phyloP scores from a whole-genome alignment of 2,113 vertebrate genomes.

The Corythaeola cristata region DNA sequence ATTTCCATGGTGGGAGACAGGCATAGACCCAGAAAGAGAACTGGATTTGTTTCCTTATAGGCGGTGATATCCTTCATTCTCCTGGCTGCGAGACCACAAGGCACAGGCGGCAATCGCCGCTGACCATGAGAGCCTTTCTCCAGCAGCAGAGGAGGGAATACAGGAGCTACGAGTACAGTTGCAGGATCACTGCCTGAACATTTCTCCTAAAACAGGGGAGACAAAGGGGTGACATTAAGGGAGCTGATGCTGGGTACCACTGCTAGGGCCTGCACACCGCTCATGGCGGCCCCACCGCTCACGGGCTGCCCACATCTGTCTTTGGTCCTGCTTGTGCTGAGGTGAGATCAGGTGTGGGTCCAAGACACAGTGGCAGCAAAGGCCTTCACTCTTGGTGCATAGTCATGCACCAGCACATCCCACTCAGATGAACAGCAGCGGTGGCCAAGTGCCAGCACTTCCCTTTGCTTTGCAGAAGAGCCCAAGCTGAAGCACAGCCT shows the following conservation, averaged over 20 bases:
- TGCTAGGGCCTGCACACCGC: not conserved
- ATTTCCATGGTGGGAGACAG: not conserved
- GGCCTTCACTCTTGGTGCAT: not conserved
- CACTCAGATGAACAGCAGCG: not conserved
- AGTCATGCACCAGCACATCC: not conserved
- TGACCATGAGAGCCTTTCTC: not conserved
- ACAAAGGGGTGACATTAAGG: not conserved
- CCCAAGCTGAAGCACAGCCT: not conserved
- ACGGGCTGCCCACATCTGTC: not conserved
- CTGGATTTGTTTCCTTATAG: not conserved
- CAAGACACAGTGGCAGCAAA: not conserved
- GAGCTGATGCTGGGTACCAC: not conserved
- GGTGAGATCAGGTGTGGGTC: not conserved
- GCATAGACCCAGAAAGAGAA: not conserved
- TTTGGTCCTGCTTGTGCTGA: not conserved
- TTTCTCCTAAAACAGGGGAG: not conserved
- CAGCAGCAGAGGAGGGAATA: not conserved
- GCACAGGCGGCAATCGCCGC: fast-evolving
- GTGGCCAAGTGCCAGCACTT: not conserved
- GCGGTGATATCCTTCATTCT: not conserved
- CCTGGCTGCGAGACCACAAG: not conserved
- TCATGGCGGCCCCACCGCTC: not conserved
- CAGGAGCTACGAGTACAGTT: not conserved
- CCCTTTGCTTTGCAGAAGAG: not conserved
- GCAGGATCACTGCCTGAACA: not conserved